phyloP scores from a whole-genome alignment of 2,888 invertebrate genomes.

The Epistrophe eligans region DNA sequence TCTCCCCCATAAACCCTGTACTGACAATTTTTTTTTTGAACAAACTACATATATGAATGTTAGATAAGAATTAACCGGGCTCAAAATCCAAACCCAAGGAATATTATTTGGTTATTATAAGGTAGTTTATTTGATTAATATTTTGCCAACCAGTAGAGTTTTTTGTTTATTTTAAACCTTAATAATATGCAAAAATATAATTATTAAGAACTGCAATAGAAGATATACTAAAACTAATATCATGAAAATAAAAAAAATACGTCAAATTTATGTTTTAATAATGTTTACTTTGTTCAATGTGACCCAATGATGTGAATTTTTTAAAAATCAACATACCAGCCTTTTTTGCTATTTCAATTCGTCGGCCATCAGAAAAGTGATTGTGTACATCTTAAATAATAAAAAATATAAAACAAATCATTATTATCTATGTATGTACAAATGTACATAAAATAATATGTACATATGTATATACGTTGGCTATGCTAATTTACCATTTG shows the following conservation, averaged over 20 bases:
- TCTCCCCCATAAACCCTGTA: no score
- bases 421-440: no score
- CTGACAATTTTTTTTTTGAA: no score
- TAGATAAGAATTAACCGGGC: no score
- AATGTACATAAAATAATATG: background rate
- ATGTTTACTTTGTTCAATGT: constrained; percentile 48
- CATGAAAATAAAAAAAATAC: background rate
- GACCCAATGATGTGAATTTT: constrained; percentile 80
- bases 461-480: background rate
- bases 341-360: constrained; percentile 81
- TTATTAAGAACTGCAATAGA: background rate
- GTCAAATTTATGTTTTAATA: background rate
- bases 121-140: no score
- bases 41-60: no score
- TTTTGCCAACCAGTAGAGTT: no score
- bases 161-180: background rate
- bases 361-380: constrained; percentile 81
- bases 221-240: background rate
- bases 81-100: no score
- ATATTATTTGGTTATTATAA: no score
- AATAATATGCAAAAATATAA: constrained; percentile 1
- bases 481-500: constrained; percentile 80
- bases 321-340: constrained; percentile 82
- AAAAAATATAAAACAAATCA: background rate
- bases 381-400: constrained; percentile 81